A percentile compares a stretch with the other conserved stretches of the same genome.
Conservation (phyloP, 2,888 invertebrate species). For the Helobdella robusta region DNA sequence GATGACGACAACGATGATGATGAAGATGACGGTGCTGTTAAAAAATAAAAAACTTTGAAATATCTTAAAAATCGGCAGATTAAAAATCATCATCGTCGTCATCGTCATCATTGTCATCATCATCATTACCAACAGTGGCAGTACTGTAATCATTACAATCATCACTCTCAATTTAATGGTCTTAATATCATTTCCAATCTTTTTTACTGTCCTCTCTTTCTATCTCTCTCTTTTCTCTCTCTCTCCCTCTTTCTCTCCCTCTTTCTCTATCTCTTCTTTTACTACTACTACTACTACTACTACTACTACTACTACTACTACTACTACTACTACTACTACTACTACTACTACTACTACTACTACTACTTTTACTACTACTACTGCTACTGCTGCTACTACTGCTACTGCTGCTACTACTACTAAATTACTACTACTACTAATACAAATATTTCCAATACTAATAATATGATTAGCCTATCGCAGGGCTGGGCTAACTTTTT, state of each 20-base stretch:
- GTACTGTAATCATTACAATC: neutral
- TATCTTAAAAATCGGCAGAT: neutral
- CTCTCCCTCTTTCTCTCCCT: conserved; percentile 16
- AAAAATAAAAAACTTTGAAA: too few relatives aligned
- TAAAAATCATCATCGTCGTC: neutral
- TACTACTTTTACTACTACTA: too few relatives aligned
- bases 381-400: too few relatives aligned
- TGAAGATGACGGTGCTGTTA: conserved; percentile 11
- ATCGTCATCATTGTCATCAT: neutral
- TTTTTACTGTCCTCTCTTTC: neutral
- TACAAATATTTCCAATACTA: too few relatives aligned
- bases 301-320: too few relatives aligned
- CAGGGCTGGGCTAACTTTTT: too few relatives aligned
- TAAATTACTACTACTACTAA: too few relatives aligned
- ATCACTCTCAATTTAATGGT: neutral
- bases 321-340: too few relatives aligned
- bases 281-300: neutral
- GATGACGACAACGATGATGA: conserved; percentile 15
- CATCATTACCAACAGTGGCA: neutral
- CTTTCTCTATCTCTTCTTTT: neutral
- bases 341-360: too few relatives aligned
- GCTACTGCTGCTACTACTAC: too few relatives aligned
- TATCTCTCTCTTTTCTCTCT: conserved; percentile 10
- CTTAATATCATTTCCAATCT: neutral
- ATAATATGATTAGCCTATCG: too few relatives aligned